Evolutionary conservation across 2,888 invertebrate species (phyloP), one percentile per base, ranked within the genome.

Genomic region (Yponomeuta malinellus): DNA sequence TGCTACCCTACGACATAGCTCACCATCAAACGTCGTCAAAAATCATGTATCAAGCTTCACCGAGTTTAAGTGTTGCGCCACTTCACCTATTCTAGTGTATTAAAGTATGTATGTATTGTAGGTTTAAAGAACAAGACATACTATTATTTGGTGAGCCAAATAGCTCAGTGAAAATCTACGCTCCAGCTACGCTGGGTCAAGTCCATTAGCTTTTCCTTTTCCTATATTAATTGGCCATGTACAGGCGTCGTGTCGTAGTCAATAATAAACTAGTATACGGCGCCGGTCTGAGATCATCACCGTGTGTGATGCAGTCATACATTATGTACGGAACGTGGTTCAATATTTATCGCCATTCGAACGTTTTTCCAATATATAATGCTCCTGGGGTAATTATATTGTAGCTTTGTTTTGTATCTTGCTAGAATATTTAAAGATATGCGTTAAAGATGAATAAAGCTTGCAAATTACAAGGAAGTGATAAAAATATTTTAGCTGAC

Each of bases 261-360:
- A 65, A 65, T 65, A 59, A 59, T 59, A 59, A 59, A 59, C 52
- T 59, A 59, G 52, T 59, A 59, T 15, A 23, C 67, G 67, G 52
- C 48, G 59, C 68, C 48, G 68, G 23, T 72, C 77, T 77, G 76
- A 68, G 68, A 76, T 78, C 75, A 76, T 75, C 78, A 75, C 79
- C 78, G 78, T 79, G 80, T 80, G 73, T 74, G 74, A 74, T 74
- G 74, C 73, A 75, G 76, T 80, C 81, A 81, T 82, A 79, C 80
- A 81, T 82, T 80, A 83, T 81, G 81, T 78, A 82, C 77, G 71
- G 72, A 72, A 33, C 72, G 70, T 74, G 76, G 73, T 79, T 79
- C 76, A 79, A 78, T 81, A 80, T 79, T 79, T 77, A 80, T 79
- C 75, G 75, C 15, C 75, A 74, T 74, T 73, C 70, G 73, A 74